These are phyloP conservation scores for Sminthurinus aureus DNA, from an alignment of 2,888 invertebrate genomes.

Conservation along the genomic window DNA sequence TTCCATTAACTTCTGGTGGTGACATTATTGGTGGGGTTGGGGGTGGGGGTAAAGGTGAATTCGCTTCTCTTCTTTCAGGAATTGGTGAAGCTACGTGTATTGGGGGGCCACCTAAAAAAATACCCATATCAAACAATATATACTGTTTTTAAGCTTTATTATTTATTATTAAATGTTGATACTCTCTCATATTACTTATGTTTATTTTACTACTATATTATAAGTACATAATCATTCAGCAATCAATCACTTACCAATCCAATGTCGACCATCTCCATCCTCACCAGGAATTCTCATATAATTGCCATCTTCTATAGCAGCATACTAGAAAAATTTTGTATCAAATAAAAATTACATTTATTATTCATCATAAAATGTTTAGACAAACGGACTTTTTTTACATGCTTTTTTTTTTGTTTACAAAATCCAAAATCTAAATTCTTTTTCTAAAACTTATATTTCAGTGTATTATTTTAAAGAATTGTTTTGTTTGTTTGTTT, in stretches of 20 bases:
- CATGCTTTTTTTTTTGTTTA: conserved; percentile 4
- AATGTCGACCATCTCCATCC: conserved; percentile 50
- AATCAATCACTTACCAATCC: conserved; percentile 47
- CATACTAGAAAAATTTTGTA: conserved; percentile 69
- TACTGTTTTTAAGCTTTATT: no score
- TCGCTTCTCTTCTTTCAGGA: conserved; percentile 88
- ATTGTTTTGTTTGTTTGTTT: neutral
- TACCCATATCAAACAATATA: no score
- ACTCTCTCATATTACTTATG: neutral
- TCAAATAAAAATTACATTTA: conserved; percentile 63
- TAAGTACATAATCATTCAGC: neutral
- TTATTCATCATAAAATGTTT: conserved; percentile 7
- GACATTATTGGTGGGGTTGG: conserved; percentile 72
- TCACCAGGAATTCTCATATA: conserved; percentile 61
- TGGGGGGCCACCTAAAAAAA: conserved; percentile 66
- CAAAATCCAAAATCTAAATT: neutral
- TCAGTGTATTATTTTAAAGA: neutral
- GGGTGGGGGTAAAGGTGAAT: conserved; percentile 86
- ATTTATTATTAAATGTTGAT: no score
- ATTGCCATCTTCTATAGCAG: conserved; percentile 81
- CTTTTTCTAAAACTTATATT: neutral
- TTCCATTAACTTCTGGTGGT: conserved; percentile 20
- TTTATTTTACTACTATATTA: no score
- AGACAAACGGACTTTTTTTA: no score
- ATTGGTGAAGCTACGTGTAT: conserved; percentile 82